phyloP scores from a whole-genome alignment of 2,888 invertebrate genomes.

The Oithona nana region DNA sequence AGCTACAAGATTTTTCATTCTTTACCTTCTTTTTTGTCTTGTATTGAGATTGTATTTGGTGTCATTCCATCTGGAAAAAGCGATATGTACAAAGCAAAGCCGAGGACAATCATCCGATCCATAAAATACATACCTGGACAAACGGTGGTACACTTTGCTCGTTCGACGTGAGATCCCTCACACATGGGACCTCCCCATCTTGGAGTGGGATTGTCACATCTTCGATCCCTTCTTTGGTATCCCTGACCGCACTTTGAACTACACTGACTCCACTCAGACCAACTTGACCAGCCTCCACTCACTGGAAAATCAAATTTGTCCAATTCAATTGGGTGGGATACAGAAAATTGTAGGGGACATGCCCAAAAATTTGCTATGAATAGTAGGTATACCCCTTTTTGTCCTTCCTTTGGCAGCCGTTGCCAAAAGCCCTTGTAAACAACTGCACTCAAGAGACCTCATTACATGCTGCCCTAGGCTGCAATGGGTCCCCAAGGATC shows the following conservation, averaged over 20 bases:
- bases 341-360: too few species aligned
- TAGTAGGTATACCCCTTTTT: too few species aligned
- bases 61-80: background rate
- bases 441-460: background rate
- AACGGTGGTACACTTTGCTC: slow-evolving; percentile 42
- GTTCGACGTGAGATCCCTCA: slow-evolving; percentile 35
- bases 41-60: background rate
- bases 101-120: too few species aligned
- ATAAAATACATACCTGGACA: slow-evolving; percentile 32
- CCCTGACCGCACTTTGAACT: slow-evolving; percentile 65
- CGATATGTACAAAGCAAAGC: background rate
- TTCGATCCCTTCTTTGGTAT: slow-evolving; percentile 47
- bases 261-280: slow-evolving; percentile 84
- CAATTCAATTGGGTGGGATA: too few species aligned
- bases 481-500: background rate
- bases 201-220: slow-evolving; percentile 42
- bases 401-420: too few species aligned
- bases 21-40: background rate
- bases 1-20: too few species aligned
- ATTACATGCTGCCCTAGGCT: background rate
- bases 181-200: slow-evolving; percentile 54
- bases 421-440: background rate
- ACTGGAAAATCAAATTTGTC: slow-evolving; percentile 29
- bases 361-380: too few species aligned
- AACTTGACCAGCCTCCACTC: slow-evolving; percentile 59